Evolutionary conservation across 53 echinoderm and acorn worm species (phyloP).

Genomic region (Pentamera pediparva): DNA sequence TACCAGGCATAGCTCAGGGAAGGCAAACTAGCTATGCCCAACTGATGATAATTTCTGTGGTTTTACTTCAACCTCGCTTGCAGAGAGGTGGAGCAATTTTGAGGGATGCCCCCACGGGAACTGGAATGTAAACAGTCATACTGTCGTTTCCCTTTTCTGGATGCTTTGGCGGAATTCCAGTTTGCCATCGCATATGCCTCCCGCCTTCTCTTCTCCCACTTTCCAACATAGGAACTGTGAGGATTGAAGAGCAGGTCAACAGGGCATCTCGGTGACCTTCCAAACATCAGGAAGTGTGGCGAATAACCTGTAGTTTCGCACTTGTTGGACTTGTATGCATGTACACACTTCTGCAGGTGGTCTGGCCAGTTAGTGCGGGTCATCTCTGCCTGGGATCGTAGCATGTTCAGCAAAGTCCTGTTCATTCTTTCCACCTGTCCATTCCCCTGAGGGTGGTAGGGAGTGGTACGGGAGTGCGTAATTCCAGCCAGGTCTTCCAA

Average conservation of each 20-base stretch:
- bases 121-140: too few relatives aligned
- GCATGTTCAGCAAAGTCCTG: conserved; percentile 35
- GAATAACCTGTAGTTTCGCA: conserved; percentile 1
- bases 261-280: neutral
- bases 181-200: neutral
- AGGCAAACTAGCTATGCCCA: too few relatives aligned
- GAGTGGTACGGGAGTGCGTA: conserved; percentile 11
- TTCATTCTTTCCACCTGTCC: conserved; percentile 52
- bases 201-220: neutral
- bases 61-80: too few relatives aligned
- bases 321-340: conserved; percentile 38
- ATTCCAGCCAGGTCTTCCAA: conserved; percentile 23
- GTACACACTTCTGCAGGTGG: conserved; percentile 47
- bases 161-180: too few relatives aligned
- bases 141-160: neutral
- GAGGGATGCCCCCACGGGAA: too few relatives aligned
- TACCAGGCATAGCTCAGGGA: too few relatives aligned
- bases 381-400: conserved; percentile 11
- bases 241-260: neutral
- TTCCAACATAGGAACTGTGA: neutral
- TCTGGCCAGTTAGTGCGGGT: conserved; percentile 32
- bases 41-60: too few relatives aligned
- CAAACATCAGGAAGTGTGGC: conserved; percentile 12
- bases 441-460: conserved; percentile 10
- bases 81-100: too few relatives aligned